These are phyloP conservation scores for Antheraea pernyi DNA, from an alignment of 1,140 invertebrate genomes.

Conservation along the genomic window DNA sequence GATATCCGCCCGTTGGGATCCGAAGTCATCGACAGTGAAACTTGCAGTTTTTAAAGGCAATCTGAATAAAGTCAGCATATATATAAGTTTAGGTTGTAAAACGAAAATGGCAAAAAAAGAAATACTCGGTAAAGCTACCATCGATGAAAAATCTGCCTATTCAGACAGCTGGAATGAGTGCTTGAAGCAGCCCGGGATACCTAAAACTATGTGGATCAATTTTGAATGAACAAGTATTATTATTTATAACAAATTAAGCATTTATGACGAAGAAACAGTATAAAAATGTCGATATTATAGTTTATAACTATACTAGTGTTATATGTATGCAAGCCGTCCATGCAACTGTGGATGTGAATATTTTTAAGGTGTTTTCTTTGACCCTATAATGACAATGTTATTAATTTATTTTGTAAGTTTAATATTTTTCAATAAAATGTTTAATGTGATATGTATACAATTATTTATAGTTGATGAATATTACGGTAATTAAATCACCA, in stretches of 20 bases:
- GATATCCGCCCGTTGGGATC: conserved; percentile 82
- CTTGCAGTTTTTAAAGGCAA: conserved; percentile 67
- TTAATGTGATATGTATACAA: not conserved
- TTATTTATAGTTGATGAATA: not conserved
- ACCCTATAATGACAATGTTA: not conserved
- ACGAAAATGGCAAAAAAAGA: conserved; percentile 77
- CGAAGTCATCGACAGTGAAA: conserved; percentile 73
- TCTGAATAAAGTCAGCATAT: conserved; percentile 71
- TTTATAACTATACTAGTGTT: conserved; percentile 1
- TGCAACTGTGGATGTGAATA: not conserved
- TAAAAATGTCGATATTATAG: conserved; percentile 5
- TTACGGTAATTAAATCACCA: too few relatives aligned
- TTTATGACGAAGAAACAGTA: conserved; percentile 16
- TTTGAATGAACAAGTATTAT: conserved; percentile 52
- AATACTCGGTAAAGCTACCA: conserved; percentile 70
- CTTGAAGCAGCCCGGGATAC: conserved; percentile 62
- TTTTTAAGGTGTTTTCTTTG: not conserved
- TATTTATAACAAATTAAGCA: not conserved
- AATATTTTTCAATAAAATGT: conserved; percentile 1
- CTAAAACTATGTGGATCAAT: conserved; percentile 74
- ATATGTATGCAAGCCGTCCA: not conserved
- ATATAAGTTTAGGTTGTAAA: conserved; percentile 75
- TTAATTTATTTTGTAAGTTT: conserved; percentile 3
- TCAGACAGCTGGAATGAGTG: conserved; percentile 68
- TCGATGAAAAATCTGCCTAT: conserved; percentile 67